A percentile compares a stretch with the other conserved stretches of the same genome.
Conservation (phyloP, 1,140 invertebrate genomes). For the Sitodiplosis mosellana region DNA sequence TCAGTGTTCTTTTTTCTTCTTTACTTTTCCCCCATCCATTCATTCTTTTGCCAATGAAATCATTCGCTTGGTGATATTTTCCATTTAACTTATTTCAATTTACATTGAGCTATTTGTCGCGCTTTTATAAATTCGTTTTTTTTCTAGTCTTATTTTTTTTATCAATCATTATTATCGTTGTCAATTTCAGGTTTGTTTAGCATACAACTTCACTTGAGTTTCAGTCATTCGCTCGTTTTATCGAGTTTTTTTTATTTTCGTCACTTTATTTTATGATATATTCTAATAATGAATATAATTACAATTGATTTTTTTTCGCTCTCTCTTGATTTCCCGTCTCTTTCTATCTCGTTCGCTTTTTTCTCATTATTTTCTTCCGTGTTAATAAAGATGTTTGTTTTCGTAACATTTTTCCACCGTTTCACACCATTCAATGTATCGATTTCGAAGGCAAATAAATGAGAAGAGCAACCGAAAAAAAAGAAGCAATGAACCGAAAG, state of each 20-base stretch:
- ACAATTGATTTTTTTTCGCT: background rate
- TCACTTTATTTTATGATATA: background rate
- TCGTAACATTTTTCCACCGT: background rate
- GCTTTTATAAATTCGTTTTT: background rate
- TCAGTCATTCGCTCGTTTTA: background rate
- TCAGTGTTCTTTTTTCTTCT: too few relatives aligned
- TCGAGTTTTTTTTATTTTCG: background rate
- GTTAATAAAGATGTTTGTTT: background rate
- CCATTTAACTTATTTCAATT: background rate
- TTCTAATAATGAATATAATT: background rate
- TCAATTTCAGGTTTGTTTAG: too few relatives aligned
- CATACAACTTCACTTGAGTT: background rate
- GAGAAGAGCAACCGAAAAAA: background rate
- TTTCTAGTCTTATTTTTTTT: background rate
- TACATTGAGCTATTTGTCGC: background rate
- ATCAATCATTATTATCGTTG: background rate
- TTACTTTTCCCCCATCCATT: too few relatives aligned
- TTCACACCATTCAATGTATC: background rate
- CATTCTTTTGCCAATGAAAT: too few relatives aligned
- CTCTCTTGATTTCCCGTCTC: background rate
- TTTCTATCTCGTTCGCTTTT: background rate
- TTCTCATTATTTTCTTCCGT: background rate
- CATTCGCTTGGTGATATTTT: background rate
- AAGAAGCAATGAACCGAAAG: too few relatives aligned
- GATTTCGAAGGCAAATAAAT: background rate